Conservation (phyloP, 1,140 invertebrate species). For the Drosophila eugracilis region DNA sequence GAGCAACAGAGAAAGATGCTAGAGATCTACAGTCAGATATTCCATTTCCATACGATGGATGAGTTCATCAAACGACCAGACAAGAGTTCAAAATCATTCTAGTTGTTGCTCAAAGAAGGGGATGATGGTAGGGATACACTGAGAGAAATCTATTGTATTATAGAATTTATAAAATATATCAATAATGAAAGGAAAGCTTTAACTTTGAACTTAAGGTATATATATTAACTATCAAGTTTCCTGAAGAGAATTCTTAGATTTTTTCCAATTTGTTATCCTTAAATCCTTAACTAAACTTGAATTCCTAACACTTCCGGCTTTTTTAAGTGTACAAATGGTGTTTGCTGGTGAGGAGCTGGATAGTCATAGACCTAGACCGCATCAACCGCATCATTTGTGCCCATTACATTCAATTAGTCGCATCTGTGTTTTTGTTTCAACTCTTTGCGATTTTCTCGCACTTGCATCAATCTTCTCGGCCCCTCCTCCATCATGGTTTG, state of each 20-base stretch:
- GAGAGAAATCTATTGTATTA: neutral
- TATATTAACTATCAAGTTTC: too few species aligned
- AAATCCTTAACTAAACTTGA: too few species aligned
- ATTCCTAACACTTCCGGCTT: too few species aligned
- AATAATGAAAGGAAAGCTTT: too few species aligned
- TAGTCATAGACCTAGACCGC: constrained; percentile 32
- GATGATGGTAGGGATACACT: constrained; percentile 17
- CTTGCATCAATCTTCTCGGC: constrained; percentile 36
- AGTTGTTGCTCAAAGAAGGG: constrained; percentile 7
- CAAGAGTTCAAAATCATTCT: constrained; percentile 69
- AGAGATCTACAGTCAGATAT: constrained; percentile 40
- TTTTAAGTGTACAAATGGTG: constrained; percentile 1
- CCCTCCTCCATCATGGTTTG: neutral
- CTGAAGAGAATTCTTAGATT: neutral
- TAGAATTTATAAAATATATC: neutral
- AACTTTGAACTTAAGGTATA: too few species aligned
- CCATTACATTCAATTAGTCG: constrained; percentile 81
- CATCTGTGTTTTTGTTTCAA: constrained; percentile 65
- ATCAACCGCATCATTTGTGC: constrained; percentile 74
- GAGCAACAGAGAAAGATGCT: constrained; percentile 3
- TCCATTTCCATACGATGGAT: constrained; percentile 52
- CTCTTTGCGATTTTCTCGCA: constrained; percentile 72
- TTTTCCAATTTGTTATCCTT: too few species aligned
- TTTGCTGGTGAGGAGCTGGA: constrained; percentile 10
- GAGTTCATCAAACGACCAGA: constrained; percentile 76